Conservation (phyloP, 2,888 invertebrate species). For the Axea sp. region DNA sequence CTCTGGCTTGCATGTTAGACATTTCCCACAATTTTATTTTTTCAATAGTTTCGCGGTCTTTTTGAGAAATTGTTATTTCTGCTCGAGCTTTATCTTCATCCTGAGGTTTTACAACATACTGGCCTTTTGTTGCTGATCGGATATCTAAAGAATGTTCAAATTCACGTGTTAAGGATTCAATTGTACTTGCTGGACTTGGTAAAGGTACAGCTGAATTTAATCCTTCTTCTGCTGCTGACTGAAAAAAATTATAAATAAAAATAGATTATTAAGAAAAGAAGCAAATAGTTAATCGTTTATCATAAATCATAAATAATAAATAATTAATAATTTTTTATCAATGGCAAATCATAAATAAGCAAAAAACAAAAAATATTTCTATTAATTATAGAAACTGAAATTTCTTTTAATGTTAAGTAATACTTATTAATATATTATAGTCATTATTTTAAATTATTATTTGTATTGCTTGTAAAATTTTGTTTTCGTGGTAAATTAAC, state of each 20-base stretch:
- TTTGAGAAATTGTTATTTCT: conserved; percentile 81
- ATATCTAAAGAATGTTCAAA: conserved; percentile 90
- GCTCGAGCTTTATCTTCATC: conserved; percentile 86
- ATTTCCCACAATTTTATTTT: conserved; percentile 80
- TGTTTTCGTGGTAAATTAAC: too few species aligned
- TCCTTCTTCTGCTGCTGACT: conserved; percentile 79
- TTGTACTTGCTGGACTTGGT: conserved; percentile 89
- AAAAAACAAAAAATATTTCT: too few species aligned
- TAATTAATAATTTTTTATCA: too few species aligned
- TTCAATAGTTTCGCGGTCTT: conserved; percentile 83
- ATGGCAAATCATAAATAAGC: too few species aligned
- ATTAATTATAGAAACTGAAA: too few species aligned
- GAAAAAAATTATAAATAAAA: conserved; percentile 30
- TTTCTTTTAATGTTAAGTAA: too few species aligned
- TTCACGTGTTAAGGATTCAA: conserved; percentile 89
- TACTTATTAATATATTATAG: too few species aligned
- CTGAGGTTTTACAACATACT: conserved; percentile 83
- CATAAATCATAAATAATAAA: too few species aligned
- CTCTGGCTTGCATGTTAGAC: conserved; percentile 78
- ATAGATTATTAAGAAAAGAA: too few species aligned
- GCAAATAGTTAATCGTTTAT: too few species aligned
- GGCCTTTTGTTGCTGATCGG: conserved; percentile 83
- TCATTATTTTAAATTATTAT: too few species aligned
- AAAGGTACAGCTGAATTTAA: conserved; percentile 81
- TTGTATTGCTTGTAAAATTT: too few species aligned